Percentiles rank a stretch among this genome's conserved stretches.
Conservation (phyloP, 2,888 invertebrate genomes). For the Oeneis ivallda region DNA sequence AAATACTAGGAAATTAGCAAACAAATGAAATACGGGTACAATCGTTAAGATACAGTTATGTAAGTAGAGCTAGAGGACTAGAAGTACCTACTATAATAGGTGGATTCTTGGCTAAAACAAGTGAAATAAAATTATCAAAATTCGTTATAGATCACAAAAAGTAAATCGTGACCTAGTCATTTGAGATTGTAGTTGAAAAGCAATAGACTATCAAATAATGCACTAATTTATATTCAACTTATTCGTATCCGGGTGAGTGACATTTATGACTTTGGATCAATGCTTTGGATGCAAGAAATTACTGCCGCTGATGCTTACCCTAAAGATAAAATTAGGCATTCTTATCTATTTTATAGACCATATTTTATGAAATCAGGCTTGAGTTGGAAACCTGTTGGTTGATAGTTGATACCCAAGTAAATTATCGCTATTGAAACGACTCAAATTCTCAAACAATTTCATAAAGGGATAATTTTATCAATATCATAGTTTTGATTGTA, state of each 20-base stretch:
- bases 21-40: not conserved
- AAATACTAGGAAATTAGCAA: not conserved
- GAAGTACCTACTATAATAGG: too few relatives aligned
- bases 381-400: not conserved
- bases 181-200: conserved; percentile 43
- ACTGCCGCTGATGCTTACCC: not conserved
- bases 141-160: conserved; percentile 44
- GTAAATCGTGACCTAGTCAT: conserved; percentile 69
- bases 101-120: too few relatives aligned
- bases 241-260: conserved; percentile 16
- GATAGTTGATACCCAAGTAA: not conserved
- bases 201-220: conserved; percentile 1
- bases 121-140: not conserved
- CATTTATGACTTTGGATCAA: conserved; percentile 5
- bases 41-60: not conserved
- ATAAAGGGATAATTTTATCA: too few relatives aligned
- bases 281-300: not conserved
- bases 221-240: not conserved
- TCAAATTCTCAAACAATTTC: too few relatives aligned
- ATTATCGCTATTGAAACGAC: not conserved
- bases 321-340: not conserved
- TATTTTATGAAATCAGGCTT: conserved; percentile 3
- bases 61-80: too few relatives aligned
- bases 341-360: conserved; percentile 5
- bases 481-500: too few relatives aligned